These are phyloP conservation scores for Corythornis madagascariensis DNA, from an alignment of 2,113 vertebrate genomes.

Conservation along the genomic window DNA sequence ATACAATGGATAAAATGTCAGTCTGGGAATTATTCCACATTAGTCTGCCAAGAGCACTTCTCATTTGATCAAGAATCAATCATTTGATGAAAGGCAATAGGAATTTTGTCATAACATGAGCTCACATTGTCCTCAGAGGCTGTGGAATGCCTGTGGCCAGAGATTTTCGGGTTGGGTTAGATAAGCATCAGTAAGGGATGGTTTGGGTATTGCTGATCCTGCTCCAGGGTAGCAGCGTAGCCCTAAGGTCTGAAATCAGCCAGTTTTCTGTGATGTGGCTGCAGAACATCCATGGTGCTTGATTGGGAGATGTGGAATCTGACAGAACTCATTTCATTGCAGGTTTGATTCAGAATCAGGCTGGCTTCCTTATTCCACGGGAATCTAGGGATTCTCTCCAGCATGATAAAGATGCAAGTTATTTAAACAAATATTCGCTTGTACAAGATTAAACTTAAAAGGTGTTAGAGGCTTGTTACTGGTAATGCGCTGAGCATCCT, in stretches of 20 bases:
- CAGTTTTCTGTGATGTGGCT: background rate
- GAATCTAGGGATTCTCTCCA: background rate
- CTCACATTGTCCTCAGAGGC: fast-evolving
- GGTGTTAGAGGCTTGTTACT: fast-evolving
- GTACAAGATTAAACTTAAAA: fast-evolving
- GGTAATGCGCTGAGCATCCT: fast-evolving
- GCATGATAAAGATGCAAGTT: fast-evolving
- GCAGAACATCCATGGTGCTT: background rate
- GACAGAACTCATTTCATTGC: background rate
- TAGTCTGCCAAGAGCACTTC: background rate
- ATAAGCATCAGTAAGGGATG: background rate
- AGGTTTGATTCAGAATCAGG: background rate
- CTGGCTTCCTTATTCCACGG: background rate
- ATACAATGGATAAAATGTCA: background rate
- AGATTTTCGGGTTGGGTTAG: background rate
- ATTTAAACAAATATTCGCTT: fast-evolving
- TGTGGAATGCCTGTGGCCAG: background rate
- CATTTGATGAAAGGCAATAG: background rate
- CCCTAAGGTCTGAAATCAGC: background rate
- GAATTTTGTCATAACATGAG: background rate
- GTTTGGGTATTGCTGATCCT: background rate
- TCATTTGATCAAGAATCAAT: background rate
- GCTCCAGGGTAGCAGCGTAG: background rate
- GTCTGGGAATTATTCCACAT: background rate
- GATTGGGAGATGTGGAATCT: background rate